Conservation (phyloP, 2,113 vertebrate species). For the Litocranius walleri region DNA sequence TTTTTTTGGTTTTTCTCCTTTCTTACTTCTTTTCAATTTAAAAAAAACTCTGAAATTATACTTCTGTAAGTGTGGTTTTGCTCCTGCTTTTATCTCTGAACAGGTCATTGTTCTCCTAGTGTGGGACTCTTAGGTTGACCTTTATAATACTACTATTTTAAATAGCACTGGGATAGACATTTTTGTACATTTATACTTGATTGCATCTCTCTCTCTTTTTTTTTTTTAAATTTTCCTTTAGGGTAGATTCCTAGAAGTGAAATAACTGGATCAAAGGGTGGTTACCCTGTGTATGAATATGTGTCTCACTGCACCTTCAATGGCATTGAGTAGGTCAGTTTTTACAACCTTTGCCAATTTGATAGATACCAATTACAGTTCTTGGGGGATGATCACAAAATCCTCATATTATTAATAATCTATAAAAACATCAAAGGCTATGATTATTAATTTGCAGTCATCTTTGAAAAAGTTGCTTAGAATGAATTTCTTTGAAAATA, state of each 20-base stretch:
- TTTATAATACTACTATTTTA: conserved; percentile 42
- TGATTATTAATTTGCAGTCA: neutral
- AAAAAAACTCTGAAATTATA: neutral
- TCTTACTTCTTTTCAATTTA: neutral
- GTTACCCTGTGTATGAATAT: conserved; percentile 30
- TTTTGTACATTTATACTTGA: conserved; percentile 59
- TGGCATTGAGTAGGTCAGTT: conserved; percentile 56
- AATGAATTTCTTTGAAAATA: conserved; percentile 45
- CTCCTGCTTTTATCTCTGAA: neutral
- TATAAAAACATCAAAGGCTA: conserved; percentile 17
- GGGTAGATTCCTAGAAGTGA: conserved; percentile 57
- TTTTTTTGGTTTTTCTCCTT: conserved; percentile 31
- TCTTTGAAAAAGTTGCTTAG: conserved; percentile 34
- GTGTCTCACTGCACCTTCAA: conserved; percentile 50
- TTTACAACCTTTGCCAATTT: conserved; percentile 48
- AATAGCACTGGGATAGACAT: conserved; percentile 6
- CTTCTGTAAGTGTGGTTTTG: neutral
- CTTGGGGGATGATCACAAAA: neutral
- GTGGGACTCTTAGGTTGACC: neutral
- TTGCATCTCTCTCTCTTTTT: conserved; percentile 40
- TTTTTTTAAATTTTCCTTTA: conserved; percentile 13
- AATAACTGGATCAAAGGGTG: conserved; percentile 52
- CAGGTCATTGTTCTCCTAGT: neutral
- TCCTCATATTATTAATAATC: conserved; percentile 29
- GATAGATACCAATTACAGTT: conserved; percentile 20